Evolutionary conservation across 2,113 vertebrate genomes (phyloP), one percentile per base, ranked within the genome.

Genomic region (Cariama cristata): DNA sequence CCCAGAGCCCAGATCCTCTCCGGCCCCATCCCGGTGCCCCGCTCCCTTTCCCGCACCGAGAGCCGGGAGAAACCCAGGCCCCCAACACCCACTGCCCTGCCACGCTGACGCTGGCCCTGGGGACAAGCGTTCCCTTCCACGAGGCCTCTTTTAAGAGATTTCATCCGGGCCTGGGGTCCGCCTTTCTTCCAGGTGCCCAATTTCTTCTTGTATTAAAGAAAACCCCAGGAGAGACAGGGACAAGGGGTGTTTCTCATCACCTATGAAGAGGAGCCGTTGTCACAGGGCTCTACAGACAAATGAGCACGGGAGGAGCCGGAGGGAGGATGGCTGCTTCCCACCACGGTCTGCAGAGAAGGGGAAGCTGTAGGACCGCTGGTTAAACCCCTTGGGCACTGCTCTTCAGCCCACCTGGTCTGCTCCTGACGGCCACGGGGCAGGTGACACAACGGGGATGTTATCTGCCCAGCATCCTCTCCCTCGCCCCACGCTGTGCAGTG

Each of bases 111-210:
- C 32, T 14, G 44, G 40, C 71, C 38, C 10, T 1, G 3, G 17
- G 47, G 26, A 76, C 26, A 5, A 7, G 3, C 7, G 0, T 8
- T 7, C 26, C 68, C 20, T 40, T 56, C 58, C 16, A 0, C 0
- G 11, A 30, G 30, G 21, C 13, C 40, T 24, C 58, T 3, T 72
- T 14, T 42, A 26, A 28, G 45, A 24, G 44, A 21, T 7, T 21
- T 32, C 26, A 64, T 63, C 11, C 0, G 0, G 32, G 7, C 5
- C 30, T 71, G 14, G 8, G 9, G 9, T 6, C 23, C 2, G 2
- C 30, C 4, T 6, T 52, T 58, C 67, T 45, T 68, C 60, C 88
- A 50, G 30, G 35, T 58, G 22, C 44, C 40, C 14, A 22, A 1
- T 49, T 50, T 60, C 40, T 11, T 12, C 17, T 8, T 11, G 8